These are phyloP conservation scores for Helostoma temminkii DNA, from an alignment of 2,797 vertebrate species.

Conservation along the genomic window DNA sequence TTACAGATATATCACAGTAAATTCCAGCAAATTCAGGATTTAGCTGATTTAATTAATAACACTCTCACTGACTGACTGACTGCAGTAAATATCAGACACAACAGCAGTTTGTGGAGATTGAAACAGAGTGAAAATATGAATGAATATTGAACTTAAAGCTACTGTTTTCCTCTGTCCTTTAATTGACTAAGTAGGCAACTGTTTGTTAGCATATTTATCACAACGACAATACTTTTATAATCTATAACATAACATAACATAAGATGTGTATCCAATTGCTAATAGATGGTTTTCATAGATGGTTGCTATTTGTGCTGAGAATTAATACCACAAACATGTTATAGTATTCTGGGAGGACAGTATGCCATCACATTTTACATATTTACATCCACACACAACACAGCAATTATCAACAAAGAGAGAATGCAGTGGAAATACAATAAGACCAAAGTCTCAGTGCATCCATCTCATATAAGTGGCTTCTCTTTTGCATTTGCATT, in stretches of 20 bases:
- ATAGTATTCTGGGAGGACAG: neutral
- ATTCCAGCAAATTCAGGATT: neutral
- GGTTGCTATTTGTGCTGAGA: too few species aligned
- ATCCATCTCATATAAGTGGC: conserved; percentile 19
- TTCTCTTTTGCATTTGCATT: conserved; percentile 34
- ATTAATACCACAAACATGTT: too few species aligned
- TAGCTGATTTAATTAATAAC: neutral
- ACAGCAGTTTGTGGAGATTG: neutral
- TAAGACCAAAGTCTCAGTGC: neutral
- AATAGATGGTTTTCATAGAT: neutral
- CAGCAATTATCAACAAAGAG: too few species aligned
- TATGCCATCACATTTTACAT: neutral
- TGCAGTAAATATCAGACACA: too few species aligned
- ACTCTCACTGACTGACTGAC: too few species aligned
- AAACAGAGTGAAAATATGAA: neutral
- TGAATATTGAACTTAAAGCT: neutral
- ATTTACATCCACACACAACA: conserved; percentile 6
- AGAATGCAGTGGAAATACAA: neutral
- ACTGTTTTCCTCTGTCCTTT: neutral
- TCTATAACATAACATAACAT: neutral
- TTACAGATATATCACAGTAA: neutral
- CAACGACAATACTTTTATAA: neutral
- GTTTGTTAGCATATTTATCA: neutral
- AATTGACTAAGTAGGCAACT: neutral
- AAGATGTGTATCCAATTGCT: neutral